These are phyloP conservation scores for Symphodus melops DNA, from an alignment of 2,113 vertebrate genomes.

Conservation along the genomic window DNA sequence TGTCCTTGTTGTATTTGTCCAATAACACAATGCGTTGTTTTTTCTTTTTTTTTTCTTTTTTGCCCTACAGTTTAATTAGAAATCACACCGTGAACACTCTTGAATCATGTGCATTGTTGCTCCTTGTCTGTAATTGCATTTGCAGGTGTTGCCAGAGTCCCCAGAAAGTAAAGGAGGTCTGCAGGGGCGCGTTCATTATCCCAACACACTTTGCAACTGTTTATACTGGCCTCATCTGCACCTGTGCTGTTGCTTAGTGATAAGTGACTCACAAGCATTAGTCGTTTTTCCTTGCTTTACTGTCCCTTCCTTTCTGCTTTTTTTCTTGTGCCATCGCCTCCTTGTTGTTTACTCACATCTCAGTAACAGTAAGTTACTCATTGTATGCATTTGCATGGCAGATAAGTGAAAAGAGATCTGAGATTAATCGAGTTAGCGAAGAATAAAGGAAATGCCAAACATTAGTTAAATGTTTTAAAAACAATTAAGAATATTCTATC, in stretches of 20 bases:
- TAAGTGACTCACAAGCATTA: conserved; percentile 73
- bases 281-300: conserved; percentile 49
- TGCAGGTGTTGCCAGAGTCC: conserved; percentile 65
- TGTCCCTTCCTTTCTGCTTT: conserved; percentile 8
- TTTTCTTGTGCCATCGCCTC: background rate
- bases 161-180: conserved; percentile 59
- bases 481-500: conserved; percentile 47
- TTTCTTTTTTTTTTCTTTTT: conserved; percentile 4
- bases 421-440: conserved; percentile 22
- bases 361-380: conserved; percentile 8
- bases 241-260: conserved; percentile 74
- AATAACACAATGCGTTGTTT: conserved; percentile 46
- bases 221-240: conserved; percentile 61
- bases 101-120: conserved; percentile 55
- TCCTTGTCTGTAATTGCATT: conserved; percentile 65
- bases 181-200: conserved; percentile 64
- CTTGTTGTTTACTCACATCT: conserved; percentile 27
- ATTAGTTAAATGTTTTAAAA: conserved; percentile 48
- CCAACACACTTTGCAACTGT: conserved; percentile 60
- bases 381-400: conserved; percentile 11
- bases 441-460: conserved; percentile 29
- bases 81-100: conserved; percentile 46
- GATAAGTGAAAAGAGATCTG: background rate
- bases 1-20: conserved; percentile 56
- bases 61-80: conserved; percentile 72